Base-by-base conservation (phyloP, 2,888 invertebrate genomes). In the Ernsta delagoae region DNA sequence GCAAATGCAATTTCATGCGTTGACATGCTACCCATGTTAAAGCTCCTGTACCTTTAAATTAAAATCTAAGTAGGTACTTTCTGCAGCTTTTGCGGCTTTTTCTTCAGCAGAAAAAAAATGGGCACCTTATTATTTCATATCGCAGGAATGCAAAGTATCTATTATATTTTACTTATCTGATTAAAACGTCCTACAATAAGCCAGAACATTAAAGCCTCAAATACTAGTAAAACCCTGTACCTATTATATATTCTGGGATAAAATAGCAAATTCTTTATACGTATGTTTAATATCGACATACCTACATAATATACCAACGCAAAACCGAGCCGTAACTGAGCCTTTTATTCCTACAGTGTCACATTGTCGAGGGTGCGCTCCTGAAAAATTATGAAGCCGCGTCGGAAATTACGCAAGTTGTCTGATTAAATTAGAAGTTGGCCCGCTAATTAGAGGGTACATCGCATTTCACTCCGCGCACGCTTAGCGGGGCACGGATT, bases 391-490 rank as follows among this genome's bases (percentile, higher is more conserved):
- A 90, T 88, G 85, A 83, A 83, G 84, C 81, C 81, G 74, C 72
- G 74, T 80, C 78, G 88, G 81, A 86, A 88, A 89, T 91, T 88
- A 86, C 83, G 79, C 79, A 92, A 93, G 83, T 92, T 91, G 88
- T 83, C 85, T 92, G 90, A 92, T 92, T 92, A 92, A 92, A 92
- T 92, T 90, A 88, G 87, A 92, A 93, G 90, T 93, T 93, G 85
- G 78, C 80, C 71, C 77, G 72, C 86, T 92, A 92, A 93, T 93
- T 92, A 92, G 87, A 75, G 78, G 75, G 81, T 81, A 93, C 93
- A 92, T 88, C 83, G 89, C 89, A 90, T 89, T 92, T 91, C 92
- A 93, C 92, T 93, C 92, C 88, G 88, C 77, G 78, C 77, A 72
- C 84, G 81, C 83, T 85, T 82, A 83, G 83, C 79, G 81, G 57